Percentiles rank a stretch among this genome's conserved stretches.
These are phyloP conservation scores for Panulirus ornatus DNA, from an alignment of 1,140 invertebrate genomes.

Conservation along the genomic window DNA sequence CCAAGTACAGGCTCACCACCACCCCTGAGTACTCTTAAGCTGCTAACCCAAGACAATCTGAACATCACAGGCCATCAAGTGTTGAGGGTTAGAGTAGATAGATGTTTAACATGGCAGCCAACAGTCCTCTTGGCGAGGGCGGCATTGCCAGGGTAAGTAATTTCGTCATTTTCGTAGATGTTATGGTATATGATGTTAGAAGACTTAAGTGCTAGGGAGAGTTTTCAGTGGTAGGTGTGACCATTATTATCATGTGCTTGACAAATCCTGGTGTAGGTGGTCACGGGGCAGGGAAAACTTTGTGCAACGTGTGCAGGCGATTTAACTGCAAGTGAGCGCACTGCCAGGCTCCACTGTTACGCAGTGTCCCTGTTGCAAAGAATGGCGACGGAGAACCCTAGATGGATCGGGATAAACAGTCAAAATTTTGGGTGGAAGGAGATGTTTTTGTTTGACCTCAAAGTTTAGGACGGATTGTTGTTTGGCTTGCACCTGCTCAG, in stretches of 20 bases:
- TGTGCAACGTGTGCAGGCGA: not conserved
- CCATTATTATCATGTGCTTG: not conserved
- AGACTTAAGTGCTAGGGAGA: conserved; percentile 4
- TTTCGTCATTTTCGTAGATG: too few species aligned
- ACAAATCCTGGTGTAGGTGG: not conserved
- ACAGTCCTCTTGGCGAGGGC: not conserved
- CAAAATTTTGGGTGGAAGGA: conserved; percentile 6
- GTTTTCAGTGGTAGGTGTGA: not conserved
- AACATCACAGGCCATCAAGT: not conserved
- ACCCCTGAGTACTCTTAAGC: not conserved
- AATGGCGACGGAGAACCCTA: not conserved
- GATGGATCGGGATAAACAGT: not conserved
- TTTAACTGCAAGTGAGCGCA: not conserved
- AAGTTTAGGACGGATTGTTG: conserved; percentile 39
- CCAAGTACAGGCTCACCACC: not conserved
- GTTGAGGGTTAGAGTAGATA: not conserved
- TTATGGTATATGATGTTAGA: too few species aligned
- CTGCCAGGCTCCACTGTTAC: not conserved
- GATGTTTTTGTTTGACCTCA: not conserved
- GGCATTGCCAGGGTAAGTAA: too few species aligned
- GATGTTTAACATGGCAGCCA: not conserved
- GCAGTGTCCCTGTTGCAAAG: too few species aligned
- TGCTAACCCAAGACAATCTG: conserved; percentile 6
- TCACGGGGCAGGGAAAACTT: not conserved
- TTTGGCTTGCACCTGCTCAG: conserved; percentile 69